Evolutionary conservation across 2,797 vertebrate species (phyloP), one percentile per base, ranked within the genome.

Genomic region (Aythya fuligula): DNA sequence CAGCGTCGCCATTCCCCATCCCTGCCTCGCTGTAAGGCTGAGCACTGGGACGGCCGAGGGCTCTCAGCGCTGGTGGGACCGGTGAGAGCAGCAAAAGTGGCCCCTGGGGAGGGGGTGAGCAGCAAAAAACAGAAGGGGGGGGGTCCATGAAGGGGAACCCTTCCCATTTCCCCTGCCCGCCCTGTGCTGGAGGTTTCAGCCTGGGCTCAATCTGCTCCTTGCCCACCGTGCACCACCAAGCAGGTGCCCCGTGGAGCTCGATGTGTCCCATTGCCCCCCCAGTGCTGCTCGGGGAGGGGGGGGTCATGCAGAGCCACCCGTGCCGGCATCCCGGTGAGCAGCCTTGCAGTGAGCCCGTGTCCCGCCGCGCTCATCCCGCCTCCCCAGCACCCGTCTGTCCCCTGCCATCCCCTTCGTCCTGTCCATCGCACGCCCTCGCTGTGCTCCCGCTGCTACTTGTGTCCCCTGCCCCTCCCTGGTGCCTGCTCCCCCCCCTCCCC

Each of bases 271-370:
- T 11, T 54, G 28, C 28, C 16, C 51, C 51, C 28, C 53, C 28
- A 18, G 28, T 30, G 53, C 53, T 54, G 53, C 28, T 54, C 10
- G 6, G 53, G 28, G 27, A 24, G 14, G 25, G 12, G 6, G 25
- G 25, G 49, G 49, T 53, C 51, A 27, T 15, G 5, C 27, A 53
- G 51, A 27, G 51, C 51, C 51, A 27, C 51, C 12, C 28, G 8
- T 41, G 61, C 38, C 20, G 18, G 61, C 3, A 5, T 75, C 94
- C 96, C 86, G 84, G 89, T 94, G 95, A 6, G 2, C 25, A 92
- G 95, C 93, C 96, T 93, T 93, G 92, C 96, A 90, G 94, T 9
- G 67, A 93, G 64, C 85, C 80, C 79, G 32, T 47, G 62, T 82
- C 76, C 94, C 2, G 2, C 83, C 1, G 57, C 20, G 41, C 83